phyloP scores from a whole-genome alignment of 2,888 invertebrate species.

The Erynnis tages region DNA sequence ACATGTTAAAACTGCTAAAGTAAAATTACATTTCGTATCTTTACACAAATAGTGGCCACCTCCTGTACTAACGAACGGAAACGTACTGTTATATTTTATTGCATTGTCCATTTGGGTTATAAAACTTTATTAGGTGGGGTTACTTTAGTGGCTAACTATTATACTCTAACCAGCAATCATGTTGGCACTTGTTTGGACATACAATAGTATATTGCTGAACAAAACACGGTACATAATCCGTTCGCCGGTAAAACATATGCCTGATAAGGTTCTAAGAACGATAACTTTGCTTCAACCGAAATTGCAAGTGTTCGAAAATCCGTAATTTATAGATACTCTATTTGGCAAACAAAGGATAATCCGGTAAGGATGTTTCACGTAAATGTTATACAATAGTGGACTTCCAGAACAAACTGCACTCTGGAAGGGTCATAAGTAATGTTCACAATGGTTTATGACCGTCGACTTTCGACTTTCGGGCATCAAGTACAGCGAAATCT shows the following conservation, averaged over 20 bases:
- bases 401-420: background rate
- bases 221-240: slow-evolving; percentile 1
- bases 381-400: slow-evolving; percentile 13
- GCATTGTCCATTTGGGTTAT: slow-evolving; percentile 34
- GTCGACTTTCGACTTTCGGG: background rate
- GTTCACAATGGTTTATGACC: background rate
- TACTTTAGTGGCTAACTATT: slow-evolving; percentile 42
- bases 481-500: no score
- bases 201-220: slow-evolving; percentile 19
- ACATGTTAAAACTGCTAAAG: no score
- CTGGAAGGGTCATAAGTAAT: background rate
- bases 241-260: slow-evolving; percentile 20
- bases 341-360: slow-evolving; percentile 57
- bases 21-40: background rate
- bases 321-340: slow-evolving; percentile 33
- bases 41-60: no score
- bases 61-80: background rate
- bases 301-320: slow-evolving; percentile 33
- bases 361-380: slow-evolving; percentile 29
- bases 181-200: slow-evolving; percentile 44
- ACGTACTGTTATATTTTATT: slow-evolving; percentile 23
- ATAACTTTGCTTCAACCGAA: slow-evolving; percentile 35
- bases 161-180: slow-evolving; percentile 36
- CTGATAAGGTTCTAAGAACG: slow-evolving; percentile 42
- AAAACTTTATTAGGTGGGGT: slow-evolving; percentile 53